phyloP scores from a whole-genome alignment of 1,140 invertebrate species.

The Drosophila tristis region DNA sequence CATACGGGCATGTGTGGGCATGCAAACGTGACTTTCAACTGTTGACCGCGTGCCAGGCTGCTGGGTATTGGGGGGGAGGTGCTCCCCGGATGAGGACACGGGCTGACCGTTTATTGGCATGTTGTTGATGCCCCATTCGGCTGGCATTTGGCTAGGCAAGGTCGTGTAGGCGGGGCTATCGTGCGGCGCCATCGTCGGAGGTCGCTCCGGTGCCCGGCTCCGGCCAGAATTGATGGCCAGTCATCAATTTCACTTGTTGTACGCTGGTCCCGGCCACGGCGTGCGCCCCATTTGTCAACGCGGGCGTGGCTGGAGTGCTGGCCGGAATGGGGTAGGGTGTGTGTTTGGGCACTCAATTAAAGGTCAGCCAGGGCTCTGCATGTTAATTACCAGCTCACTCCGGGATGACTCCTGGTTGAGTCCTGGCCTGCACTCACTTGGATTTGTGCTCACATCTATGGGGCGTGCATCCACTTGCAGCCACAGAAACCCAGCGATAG shows the following conservation, averaged over 20 bases:
- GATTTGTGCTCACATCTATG: too few species aligned
- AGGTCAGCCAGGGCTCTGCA: conserved; percentile 32
- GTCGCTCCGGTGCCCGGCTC: not conserved
- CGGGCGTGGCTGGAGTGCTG: conserved; percentile 10
- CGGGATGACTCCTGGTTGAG: not conserved
- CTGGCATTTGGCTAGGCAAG: conserved; percentile 26
- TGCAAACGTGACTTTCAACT: conserved; percentile 80
- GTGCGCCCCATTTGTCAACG: conserved; percentile 68
- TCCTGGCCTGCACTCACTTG: not conserved
- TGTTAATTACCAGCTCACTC: conserved; percentile 43
- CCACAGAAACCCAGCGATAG: too few species aligned
- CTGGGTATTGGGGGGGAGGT: not conserved
- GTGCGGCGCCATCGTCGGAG: conserved; percentile 33
- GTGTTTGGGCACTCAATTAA: conserved; percentile 69
- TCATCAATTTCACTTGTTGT: conserved; percentile 81
- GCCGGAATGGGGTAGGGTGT: conserved; percentile 6
- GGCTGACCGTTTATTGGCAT: conserved; percentile 77
- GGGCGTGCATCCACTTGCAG: too few species aligned
- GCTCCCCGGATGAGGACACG: conserved; percentile 6
- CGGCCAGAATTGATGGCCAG: conserved; percentile 78
- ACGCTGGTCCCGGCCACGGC: conserved; percentile 21
- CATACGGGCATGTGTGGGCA: conserved; percentile 13
- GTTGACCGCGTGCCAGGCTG: conserved; percentile 65
- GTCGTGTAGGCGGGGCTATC: conserved; percentile 58
- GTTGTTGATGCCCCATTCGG: conserved; percentile 18